Base-by-base conservation (phyloP, 2,888 invertebrate species). In the Liopterus haemorrhoidalis region DNA sequence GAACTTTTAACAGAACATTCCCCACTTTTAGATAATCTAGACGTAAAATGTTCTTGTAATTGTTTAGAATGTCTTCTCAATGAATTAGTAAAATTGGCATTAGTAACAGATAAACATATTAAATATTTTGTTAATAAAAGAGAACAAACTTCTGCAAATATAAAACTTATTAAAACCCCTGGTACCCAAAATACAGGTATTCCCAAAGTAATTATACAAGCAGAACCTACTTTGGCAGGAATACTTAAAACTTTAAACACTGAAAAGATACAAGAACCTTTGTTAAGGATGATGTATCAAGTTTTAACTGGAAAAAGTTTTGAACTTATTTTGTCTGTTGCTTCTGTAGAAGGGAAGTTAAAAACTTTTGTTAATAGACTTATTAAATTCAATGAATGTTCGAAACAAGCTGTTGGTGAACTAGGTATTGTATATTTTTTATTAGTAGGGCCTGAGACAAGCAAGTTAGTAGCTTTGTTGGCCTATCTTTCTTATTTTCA, bases 341-440 rank as follows among this genome's bases (percentile, higher is more conserved):
- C 94, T 6, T 88, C 92, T 2, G 91, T 93, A 0, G 91, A 92
- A 65, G 93, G 93, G 1, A 88, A 90, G 60, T 68, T 95, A 15
- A 86, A 87, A 60, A 81, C 85, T 4, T 86, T 95, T 66, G 92
- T 92, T 1, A 81, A 85, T 15, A 83, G 90, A 56, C 70, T 96
- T 8, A 89, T 95, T 48, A 87, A 91, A 60, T 89, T 93, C 59
- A 96, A 94, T 68, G 93, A 95, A 66, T 85, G 84, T 66, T 90
- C 90, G 16, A 84, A 92, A 58, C 80, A 82, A 59, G 71, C 76
- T 8, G 70, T 71, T 2, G 79, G 79, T 35, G 82, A 82, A 49
- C 74, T 74, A 55, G 78, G 78, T 24, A 76, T 78, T 50, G n/a
- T n/a, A n/a, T n/a, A n/a, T n/a, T n/a, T n/a, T n/a, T n/a, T n/a